phyloP scores from a whole-genome alignment of 1,140 invertebrate genomes.

The Popillia japonica region DNA sequence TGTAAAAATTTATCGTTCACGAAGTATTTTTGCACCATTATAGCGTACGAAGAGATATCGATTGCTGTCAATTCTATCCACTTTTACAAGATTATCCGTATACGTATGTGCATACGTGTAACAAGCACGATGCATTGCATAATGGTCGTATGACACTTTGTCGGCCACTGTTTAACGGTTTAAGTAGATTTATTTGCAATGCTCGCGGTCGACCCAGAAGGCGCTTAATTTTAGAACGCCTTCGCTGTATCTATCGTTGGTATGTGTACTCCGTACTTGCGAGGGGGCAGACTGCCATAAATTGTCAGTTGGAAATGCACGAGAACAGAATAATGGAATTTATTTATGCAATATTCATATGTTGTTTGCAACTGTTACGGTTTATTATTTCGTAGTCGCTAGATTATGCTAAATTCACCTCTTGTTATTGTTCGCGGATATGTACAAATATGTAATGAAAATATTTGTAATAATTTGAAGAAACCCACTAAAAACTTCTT shows the following conservation, averaged over 20 bases:
- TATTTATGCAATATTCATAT: slow-evolving; percentile 26
- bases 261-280: not conserved
- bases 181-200: slow-evolving; percentile 33
- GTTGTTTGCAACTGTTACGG: not conserved
- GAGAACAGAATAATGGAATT: slow-evolving; percentile 14
- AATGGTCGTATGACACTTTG: not conserved
- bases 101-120: not conserved
- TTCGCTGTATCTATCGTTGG: not conserved
- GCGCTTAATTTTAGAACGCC: slow-evolving; percentile 19
- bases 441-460: not conserved
- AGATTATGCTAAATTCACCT: not conserved
- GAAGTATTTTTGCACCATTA: slow-evolving; percentile 30
- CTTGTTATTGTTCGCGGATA: not conserved
- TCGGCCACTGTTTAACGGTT: slow-evolving; percentile 18
- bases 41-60: not conserved
- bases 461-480: too few relatives aligned
- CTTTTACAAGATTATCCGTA: slow-evolving; percentile 3
- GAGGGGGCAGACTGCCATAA: not conserved
- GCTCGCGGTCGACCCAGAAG: not conserved
- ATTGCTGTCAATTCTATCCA: not conserved
- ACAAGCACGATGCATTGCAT: too few relatives aligned
- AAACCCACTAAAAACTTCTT: too few relatives aligned
- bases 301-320: not conserved
- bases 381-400: slow-evolving; percentile 15
- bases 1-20: slow-evolving; percentile 24